Evolutionary conservation across 2,888 invertebrate species (phyloP).

Genomic region (Melikaiella ostensackeni): DNA sequence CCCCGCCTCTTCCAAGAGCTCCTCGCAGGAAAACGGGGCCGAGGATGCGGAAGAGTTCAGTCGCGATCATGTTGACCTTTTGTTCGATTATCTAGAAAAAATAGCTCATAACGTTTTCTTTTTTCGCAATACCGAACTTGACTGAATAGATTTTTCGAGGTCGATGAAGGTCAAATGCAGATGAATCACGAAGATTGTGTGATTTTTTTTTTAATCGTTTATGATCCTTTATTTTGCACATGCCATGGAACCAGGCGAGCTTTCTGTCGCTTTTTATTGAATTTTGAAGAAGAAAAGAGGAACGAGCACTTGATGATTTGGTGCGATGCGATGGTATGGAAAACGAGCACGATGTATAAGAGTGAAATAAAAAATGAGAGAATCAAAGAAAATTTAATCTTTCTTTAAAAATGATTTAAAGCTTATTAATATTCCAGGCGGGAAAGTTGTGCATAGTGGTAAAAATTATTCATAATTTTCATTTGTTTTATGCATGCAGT

Average conservation of each 20-base stretch:
- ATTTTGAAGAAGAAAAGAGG: not conserved
- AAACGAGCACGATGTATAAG: not conserved
- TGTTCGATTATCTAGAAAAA: slow-evolving; percentile 85
- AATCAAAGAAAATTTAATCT: too few species aligned
- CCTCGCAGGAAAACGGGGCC: slow-evolving; percentile 85
- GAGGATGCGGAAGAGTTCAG: slow-evolving; percentile 85
- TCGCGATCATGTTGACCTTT: slow-evolving; percentile 86
- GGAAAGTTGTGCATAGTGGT: too few species aligned
- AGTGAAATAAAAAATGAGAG: too few species aligned
- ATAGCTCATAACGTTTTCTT: slow-evolving; percentile 57
- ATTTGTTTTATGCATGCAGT: too few species aligned
- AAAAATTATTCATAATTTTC: too few species aligned
- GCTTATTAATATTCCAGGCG: too few species aligned
- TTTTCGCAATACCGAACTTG: not conserved
- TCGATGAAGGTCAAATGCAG: slow-evolving; percentile 26
- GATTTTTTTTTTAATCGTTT: not conserved
- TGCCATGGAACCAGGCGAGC: not conserved
- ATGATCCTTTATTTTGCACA: slow-evolving; percentile 24
- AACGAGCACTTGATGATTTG: not conserved
- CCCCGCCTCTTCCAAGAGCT: slow-evolving; percentile 79
- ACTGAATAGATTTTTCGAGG: slow-evolving; percentile 28
- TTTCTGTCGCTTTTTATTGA: slow-evolving; percentile 5
- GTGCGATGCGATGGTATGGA: not conserved
- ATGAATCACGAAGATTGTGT: slow-evolving; percentile 38
- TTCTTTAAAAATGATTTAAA: too few species aligned